A percentile compares a stretch with the other conserved stretches of the same genome.
phyloP scores from a whole-genome alignment of 2,113 vertebrate species.

The Tenebrosternarchus preto region DNA sequence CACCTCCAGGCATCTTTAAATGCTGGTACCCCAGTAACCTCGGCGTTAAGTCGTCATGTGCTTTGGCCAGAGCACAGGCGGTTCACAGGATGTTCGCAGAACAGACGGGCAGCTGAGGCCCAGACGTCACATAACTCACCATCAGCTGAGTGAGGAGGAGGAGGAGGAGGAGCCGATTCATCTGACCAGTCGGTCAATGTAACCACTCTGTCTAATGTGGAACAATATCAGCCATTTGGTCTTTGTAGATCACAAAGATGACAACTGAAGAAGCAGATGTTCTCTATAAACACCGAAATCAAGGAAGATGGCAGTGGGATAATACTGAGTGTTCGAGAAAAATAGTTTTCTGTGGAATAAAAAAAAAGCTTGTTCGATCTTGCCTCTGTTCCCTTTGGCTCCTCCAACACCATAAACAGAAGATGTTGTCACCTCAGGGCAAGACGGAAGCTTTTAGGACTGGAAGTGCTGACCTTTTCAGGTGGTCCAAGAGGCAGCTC shows the following conservation, averaged over 20 bases:
- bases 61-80: not conserved
- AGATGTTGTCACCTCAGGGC: not conserved
- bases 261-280: not conserved
- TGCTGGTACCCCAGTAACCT: not conserved
- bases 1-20: not conserved
- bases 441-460: not conserved
- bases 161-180: not conserved
- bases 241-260: not conserved
- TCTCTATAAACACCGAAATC: not conserved
- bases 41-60: not conserved
- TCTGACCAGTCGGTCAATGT: not conserved
- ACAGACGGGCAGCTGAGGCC: constrained; percentile 11
- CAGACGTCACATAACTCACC: constrained; percentile 20
- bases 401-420: not conserved
- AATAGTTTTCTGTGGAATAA: not conserved
- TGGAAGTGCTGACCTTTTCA: constrained; percentile 17
- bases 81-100: not conserved
- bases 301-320: not conserved
- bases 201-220: not conserved
- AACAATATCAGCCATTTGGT: not conserved
- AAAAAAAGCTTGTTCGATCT: not conserved
- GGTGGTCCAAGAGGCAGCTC: constrained; percentile 10
- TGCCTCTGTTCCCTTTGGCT: not conserved
- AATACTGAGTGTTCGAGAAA: not conserved
- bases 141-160: not conserved